These are phyloP conservation scores for Rhinogobius similis DNA, from an alignment of 2,113 vertebrate genomes.

Conservation along the genomic window DNA sequence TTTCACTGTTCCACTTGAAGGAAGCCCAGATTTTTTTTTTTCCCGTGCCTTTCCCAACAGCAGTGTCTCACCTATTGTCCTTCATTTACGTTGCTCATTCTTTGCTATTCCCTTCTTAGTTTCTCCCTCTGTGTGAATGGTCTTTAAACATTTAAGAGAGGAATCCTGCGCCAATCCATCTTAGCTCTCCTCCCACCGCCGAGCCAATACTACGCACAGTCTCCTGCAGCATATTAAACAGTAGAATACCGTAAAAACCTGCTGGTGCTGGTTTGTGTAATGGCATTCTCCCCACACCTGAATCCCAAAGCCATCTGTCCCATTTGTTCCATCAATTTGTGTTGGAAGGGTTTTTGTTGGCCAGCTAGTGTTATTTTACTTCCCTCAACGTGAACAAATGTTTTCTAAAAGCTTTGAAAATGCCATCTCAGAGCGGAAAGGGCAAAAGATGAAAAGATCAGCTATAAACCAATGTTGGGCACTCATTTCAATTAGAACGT, in stretches of 20 bases:
- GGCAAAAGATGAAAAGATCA: too few species aligned
- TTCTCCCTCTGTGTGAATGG: slow-evolving; percentile 35
- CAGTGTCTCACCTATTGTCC: slow-evolving; percentile 46
- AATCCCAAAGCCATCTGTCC: slow-evolving; percentile 18
- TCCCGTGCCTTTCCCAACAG: neutral
- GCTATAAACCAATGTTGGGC: too few species aligned
- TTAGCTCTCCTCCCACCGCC: slow-evolving; percentile 38
- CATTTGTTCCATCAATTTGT: slow-evolving; percentile 16
- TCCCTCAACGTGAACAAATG: neutral
- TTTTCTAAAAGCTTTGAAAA: neutral
- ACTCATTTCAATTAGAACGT: too few species aligned
- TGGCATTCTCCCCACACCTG: slow-evolving; percentile 2
- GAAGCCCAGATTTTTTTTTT: neutral
- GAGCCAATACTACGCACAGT: slow-evolving; percentile 50
- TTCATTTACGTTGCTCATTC: slow-evolving; percentile 56
- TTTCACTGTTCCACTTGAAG: neutral
- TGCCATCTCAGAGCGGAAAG: too few species aligned
- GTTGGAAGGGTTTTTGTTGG: neutral
- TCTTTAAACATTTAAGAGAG: slow-evolving; percentile 78
- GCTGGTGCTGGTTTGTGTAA: neutral
- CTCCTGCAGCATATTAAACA: slow-evolving; percentile 65
- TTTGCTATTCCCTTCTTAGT: neutral
- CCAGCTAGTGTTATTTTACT: neutral
- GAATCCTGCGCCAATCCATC: slow-evolving; percentile 72
- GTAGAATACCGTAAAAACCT: neutral